Base-by-base conservation (phyloP, 2,888 invertebrate genomes). In the Lissonota sp. region DNA sequence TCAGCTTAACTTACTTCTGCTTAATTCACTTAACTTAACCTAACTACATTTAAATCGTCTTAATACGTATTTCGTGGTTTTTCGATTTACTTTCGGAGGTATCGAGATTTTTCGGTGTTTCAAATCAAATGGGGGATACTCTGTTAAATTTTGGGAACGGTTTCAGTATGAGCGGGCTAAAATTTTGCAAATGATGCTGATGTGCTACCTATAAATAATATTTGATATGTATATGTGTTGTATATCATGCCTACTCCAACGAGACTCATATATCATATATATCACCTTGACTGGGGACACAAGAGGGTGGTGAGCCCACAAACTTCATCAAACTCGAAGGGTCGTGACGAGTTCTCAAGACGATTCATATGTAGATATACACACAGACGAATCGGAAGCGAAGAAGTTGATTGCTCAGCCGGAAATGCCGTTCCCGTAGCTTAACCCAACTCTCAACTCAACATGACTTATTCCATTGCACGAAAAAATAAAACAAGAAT, bases 361-460 rank as follows among this genome's bases (percentile, higher is more conserved):
- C 71, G 71, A 64, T 70, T 49, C 58, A 26, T 26, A 26, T 26
- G 3, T 26, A 3, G n/a, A n/a, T 3, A 26, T 26, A 26, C 26
- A 26, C 26, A 26, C 26, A 26, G 26, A 26, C 26, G 26, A 26
- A 55, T 66, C 53, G 37, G 37, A 12, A 60, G 60, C 16, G 71
- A 71, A 80, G 75, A 71, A 80, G 75, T 80, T 80, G 80, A 76
- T 80, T 80, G 64, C 76, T 71, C 55, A 46, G 37, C 53, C 76
- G 75, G 75, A 80, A 80, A 80, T 76, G 71, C 71, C 60, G 80
- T 46, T 75, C 62, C 71, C 62, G 71, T 66, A 67, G 44, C 58
- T 37, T 51, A 70, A 26, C 53, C 44, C 46, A 8, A 4, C 12
- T 39, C 37, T 26, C 51, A 6, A 44, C 55, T 42, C 51, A 26